A percentile compares a stretch with the other conserved stretches of the same genome.
Conservation (phyloP, 2,113 vertebrate genomes). For the Gavialis gangeticus region DNA sequence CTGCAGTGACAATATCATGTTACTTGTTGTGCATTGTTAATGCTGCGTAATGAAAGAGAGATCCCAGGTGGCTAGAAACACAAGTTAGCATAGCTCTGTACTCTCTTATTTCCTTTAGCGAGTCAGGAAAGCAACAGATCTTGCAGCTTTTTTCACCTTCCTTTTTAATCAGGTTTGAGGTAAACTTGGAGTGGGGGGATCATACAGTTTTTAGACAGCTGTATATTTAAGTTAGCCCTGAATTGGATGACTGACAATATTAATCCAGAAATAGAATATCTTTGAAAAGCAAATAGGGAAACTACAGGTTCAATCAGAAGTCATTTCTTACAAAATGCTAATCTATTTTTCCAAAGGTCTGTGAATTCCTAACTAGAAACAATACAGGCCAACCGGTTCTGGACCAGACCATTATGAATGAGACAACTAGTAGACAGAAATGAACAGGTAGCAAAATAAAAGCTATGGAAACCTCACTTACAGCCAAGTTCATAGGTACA, state of each 20-base stretch:
- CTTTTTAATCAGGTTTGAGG: background rate
- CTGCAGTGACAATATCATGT: slow-evolving; percentile 36
- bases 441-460: rapidly evolving
- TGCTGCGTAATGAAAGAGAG: rapidly evolving
- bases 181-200: background rate
- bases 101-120: background rate
- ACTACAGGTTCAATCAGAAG: rapidly evolving
- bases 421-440: rapidly evolving
- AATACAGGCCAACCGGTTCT: rapidly evolving
- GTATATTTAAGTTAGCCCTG: background rate
- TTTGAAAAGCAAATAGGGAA: background rate
- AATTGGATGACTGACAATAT: background rate
- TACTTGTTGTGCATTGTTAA: background rate
- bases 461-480: background rate
- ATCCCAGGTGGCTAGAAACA: rapidly evolving
- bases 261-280: background rate
- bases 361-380: rapidly evolving
- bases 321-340: rapidly evolving
- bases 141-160: background rate
- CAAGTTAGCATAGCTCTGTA: rapidly evolving
- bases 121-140: rapidly evolving
- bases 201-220: background rate
- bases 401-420: rapidly evolving
- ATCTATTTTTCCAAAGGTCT: rapidly evolving
- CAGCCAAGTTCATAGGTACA: background rate